Conservation (phyloP, 2,888 invertebrate species). For the Holacanthella duospinosa region DNA sequence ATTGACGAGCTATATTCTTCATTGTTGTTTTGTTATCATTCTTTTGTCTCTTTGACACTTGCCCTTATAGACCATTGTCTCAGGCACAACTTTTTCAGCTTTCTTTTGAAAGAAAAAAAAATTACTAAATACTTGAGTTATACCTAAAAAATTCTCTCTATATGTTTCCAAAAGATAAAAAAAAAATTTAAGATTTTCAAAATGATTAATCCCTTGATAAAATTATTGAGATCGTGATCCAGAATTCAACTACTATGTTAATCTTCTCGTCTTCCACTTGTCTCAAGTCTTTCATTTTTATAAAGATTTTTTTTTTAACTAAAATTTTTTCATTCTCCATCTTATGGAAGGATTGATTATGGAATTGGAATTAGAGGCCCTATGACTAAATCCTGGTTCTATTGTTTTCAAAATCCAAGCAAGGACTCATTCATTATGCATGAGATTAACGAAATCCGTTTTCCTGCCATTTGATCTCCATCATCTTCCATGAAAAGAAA, state of each 20-base stretch:
- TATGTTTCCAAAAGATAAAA: too few species aligned
- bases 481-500: not conserved
- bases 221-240: not conserved
- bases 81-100: not conserved
- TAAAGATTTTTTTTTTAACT: too few species aligned
- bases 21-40: too few species aligned
- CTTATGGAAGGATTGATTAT: too few species aligned
- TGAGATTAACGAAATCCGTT: not conserved
- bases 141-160: too few species aligned
- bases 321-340: not conserved
- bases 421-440: not conserved
- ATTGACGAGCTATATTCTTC: too few species aligned
- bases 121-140: too few species aligned
- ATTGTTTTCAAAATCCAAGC: too few species aligned
- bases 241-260: not conserved
- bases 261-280: constrained; percentile 1
- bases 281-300: not conserved
- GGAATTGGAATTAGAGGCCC: not conserved
- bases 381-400: not conserved
- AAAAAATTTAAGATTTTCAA: too few species aligned
- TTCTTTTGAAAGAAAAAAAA: not conserved
- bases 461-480: not conserved
- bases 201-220: not conserved
- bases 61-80: too few species aligned
- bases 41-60: too few species aligned